Percentiles rank a stretch among this genome's conserved stretches.
phyloP scores from a whole-genome alignment of 2,113 vertebrate genomes.

The Cochlearius cochlearius region DNA sequence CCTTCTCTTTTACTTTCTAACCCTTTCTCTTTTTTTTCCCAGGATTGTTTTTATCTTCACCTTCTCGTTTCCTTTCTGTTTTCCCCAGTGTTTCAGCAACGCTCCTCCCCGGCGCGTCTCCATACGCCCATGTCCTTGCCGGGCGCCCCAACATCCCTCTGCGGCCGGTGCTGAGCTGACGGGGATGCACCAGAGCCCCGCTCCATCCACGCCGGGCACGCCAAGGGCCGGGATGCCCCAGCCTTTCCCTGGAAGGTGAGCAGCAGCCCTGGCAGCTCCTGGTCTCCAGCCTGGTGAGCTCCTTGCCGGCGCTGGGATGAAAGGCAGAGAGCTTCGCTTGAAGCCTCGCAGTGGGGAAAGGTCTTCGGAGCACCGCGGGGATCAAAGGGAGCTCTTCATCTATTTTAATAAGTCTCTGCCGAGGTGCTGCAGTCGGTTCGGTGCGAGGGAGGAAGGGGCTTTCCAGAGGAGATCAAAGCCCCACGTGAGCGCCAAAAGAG shows the following conservation, averaged over 20 bases:
- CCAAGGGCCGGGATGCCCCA: neutral
- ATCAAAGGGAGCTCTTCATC: slow-evolving; percentile 45
- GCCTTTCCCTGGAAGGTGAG: neutral
- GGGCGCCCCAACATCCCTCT: rapidly evolving
- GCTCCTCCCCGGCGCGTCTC: neutral
- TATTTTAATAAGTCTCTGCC: neutral
- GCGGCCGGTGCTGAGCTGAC: rapidly evolving
- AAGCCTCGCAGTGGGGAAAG: neutral
- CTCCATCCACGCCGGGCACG: rapidly evolving
- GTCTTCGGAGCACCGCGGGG: neutral
- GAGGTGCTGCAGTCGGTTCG: neutral
- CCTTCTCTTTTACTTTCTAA: neutral
- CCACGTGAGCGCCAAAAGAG: neutral
- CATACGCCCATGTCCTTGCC: rapidly evolving
- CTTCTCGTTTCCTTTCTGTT: neutral
- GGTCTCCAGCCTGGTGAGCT: neutral
- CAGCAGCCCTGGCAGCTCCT: neutral
- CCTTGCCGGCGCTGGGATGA: neutral
- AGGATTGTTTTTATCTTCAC: neutral
- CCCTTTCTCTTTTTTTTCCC: neutral
- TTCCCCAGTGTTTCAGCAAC: neutral
- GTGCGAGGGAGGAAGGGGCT: slow-evolving; percentile 17
- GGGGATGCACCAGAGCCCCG: rapidly evolving
- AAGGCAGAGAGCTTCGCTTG: neutral
- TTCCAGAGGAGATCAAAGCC: slow-evolving; percentile 36